phyloP scores from a whole-genome alignment of 2,888 invertebrate species.

The Blastobasis lacticolella region DNA sequence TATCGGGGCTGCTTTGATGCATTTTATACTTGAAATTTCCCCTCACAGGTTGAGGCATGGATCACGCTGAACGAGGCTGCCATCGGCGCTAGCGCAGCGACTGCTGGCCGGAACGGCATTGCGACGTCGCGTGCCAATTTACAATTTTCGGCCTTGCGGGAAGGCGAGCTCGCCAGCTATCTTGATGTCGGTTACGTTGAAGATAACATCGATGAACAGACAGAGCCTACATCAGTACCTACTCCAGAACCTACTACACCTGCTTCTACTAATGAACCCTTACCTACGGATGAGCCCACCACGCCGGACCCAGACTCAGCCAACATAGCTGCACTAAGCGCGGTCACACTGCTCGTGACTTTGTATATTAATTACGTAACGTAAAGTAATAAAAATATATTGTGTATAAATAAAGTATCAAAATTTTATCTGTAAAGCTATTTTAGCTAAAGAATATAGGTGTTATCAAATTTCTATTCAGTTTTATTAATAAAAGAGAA shows the following conservation, averaged over 20 bases:
- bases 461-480: no score
- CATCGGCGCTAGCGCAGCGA: constrained; percentile 34
- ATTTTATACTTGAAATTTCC: no score
- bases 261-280: constrained; percentile 3
- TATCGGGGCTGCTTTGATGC: no score
- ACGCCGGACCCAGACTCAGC: constrained; percentile 26
- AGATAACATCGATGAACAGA: constrained; percentile 23
- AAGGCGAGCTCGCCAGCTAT: constrained; percentile 36
- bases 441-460: no score
- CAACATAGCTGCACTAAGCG: constrained; percentile 38
- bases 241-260: neutral
- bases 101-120: constrained; percentile 31
- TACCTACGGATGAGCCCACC: neutral
- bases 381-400: neutral
- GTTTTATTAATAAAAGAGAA: no score
- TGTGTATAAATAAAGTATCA: no score
- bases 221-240: no score
- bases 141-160: constrained; percentile 35
- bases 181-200: constrained; percentile 50
- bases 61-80: constrained; percentile 26
- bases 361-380: constrained; percentile 28
- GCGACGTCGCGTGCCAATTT: constrained; percentile 34
- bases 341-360: constrained; percentile 35
- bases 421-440: no score
- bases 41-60: constrained; percentile 44